Evolutionary conservation across 2,888 invertebrate genomes (phyloP).

Genomic region (Seira musarum): DNA sequence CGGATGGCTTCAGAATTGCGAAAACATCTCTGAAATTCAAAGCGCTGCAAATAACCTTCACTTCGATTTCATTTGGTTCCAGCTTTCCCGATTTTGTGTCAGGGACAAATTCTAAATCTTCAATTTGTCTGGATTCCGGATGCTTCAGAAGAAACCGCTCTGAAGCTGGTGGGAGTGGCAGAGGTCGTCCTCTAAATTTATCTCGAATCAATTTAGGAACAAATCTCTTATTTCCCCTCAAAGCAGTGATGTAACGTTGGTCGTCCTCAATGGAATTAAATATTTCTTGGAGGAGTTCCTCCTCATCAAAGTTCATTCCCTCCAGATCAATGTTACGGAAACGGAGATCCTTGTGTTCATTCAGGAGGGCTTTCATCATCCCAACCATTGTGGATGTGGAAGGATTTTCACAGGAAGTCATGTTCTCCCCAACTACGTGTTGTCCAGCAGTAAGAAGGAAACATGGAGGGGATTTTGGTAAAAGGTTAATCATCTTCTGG

Average conservation of each 20-base stretch:
- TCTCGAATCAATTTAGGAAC: conserved; percentile 31
- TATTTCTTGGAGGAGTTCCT: conserved; percentile 34
- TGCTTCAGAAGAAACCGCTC: conserved; percentile 52
- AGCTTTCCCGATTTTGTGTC: conserved; percentile 27
- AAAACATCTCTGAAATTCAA: conserved; percentile 63
- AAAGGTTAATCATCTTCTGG: no score
- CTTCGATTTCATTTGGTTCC: conserved; percentile 52
- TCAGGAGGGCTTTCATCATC: conserved; percentile 42
- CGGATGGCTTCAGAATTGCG: conserved; percentile 57
- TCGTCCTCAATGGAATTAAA: no score
- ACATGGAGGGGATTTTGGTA: no score
- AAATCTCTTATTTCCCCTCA: conserved; percentile 30
- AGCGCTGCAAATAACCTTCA: conserved; percentile 53
- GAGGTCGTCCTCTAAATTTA: conserved; percentile 36
- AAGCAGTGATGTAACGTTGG: conserved; percentile 39
- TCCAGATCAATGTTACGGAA: conserved; percentile 49
- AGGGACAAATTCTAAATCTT: conserved; percentile 53
- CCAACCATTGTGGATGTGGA: conserved; percentile 42
- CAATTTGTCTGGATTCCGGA: conserved; percentile 48
- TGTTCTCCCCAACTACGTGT: no score
- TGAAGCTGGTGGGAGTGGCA: conserved; percentile 32
- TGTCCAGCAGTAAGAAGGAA: no score
- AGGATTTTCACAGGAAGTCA: no score
- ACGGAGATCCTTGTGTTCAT: conserved; percentile 34
- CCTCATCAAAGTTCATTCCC: conserved; percentile 7